A percentile compares a stretch with the other conserved stretches of the same genome.
phyloP scores from a whole-genome alignment of 2,888 invertebrate species.

The Stratiomys singularior region DNA sequence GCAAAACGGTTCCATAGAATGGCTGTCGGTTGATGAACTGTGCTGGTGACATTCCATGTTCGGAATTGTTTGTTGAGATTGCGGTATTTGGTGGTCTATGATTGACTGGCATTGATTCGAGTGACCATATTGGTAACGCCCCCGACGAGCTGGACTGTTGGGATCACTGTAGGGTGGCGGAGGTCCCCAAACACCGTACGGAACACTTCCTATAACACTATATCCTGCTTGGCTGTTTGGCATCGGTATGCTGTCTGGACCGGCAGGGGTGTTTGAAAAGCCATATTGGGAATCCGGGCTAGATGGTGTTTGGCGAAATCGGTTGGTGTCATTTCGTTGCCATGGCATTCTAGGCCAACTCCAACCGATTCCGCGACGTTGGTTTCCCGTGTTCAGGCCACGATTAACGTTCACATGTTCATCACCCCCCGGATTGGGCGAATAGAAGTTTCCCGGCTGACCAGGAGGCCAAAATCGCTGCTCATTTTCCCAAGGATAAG shows the following conservation, averaged over 20 bases:
- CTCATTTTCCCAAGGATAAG: slow-evolving; percentile 70
- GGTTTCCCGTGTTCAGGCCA: slow-evolving; percentile 58
- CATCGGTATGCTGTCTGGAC: slow-evolving; percentile 55
- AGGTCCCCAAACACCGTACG: slow-evolving; percentile 82
- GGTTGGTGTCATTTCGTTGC: slow-evolving; percentile 70
- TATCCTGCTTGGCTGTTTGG: slow-evolving; percentile 65
- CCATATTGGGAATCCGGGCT: slow-evolving; percentile 88
- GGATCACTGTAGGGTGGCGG: slow-evolving; percentile 90
- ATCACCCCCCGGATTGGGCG: slow-evolving; percentile 81
- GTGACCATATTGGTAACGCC: slow-evolving; percentile 62
- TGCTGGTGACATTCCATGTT: slow-evolving; percentile 55
- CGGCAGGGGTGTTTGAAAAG: slow-evolving; percentile 68
- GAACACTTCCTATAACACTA: slow-evolving; percentile 70
- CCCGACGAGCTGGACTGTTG: slow-evolving; percentile 74
- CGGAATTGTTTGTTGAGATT: slow-evolving; percentile 53
- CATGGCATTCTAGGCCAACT: slow-evolving; percentile 80
- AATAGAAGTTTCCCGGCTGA: slow-evolving; percentile 82
- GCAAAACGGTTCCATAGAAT: slow-evolving; percentile 56
- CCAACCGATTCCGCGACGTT: slow-evolving; percentile 66
- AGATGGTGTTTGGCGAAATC: slow-evolving; percentile 72
- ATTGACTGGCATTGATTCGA: slow-evolving; percentile 56
- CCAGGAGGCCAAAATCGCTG: slow-evolving; percentile 69
- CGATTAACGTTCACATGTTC: slow-evolving; percentile 55
- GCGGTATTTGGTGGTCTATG: slow-evolving; percentile 54
- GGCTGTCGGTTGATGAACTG: slow-evolving; percentile 55